These are phyloP conservation scores for Aleiodes alternator DNA, from an alignment of 2,888 invertebrate species.

Conservation along the genomic window DNA sequence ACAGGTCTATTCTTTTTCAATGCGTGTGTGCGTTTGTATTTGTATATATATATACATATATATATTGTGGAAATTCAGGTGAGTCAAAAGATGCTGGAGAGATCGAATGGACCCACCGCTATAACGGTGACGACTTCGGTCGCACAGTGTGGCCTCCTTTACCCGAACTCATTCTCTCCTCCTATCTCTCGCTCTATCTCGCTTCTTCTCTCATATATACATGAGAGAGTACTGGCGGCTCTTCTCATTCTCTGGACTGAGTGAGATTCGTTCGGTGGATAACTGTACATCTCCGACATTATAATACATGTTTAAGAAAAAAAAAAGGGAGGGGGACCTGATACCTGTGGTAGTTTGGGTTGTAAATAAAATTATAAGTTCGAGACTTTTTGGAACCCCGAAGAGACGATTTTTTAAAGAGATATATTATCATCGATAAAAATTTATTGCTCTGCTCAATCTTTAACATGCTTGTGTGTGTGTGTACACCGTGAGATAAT, in stretches of 20 bases:
- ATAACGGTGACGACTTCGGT: constrained; percentile 71
- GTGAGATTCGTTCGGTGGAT: constrained; percentile 47
- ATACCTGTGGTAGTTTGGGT: constrained; percentile 44
- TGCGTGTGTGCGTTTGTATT: constrained; percentile 10
- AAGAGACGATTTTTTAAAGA: not conserved
- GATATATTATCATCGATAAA: constrained; percentile 18
- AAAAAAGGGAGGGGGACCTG: not conserved
- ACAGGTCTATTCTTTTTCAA: constrained; percentile 14
- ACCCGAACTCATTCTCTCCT: constrained; percentile 55
- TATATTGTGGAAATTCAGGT: constrained; percentile 63
- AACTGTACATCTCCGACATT: constrained; percentile 51
- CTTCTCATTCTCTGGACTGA: constrained; percentile 19
- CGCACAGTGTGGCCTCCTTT: constrained; percentile 68
- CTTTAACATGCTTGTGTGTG: not conserved
- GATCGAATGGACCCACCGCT: constrained; percentile 67
- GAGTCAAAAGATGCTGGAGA: constrained; percentile 60
- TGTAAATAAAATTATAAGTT: constrained; percentile 54
- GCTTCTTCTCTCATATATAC: constrained; percentile 48
- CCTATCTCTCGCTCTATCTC: constrained; percentile 39
- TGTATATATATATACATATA: too few species aligned
- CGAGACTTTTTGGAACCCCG: constrained; percentile 23
- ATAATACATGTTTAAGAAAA: constrained; percentile 25
- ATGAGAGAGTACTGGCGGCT: constrained; percentile 25
- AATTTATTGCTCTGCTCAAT: constrained; percentile 19
- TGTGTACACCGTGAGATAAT: constrained; percentile 11